A percentile compares a stretch with the other conserved stretches of the same genome.
Evolutionary conservation across 2,888 invertebrate species (phyloP).

Genomic region (Mylabris sibirica): DNA sequence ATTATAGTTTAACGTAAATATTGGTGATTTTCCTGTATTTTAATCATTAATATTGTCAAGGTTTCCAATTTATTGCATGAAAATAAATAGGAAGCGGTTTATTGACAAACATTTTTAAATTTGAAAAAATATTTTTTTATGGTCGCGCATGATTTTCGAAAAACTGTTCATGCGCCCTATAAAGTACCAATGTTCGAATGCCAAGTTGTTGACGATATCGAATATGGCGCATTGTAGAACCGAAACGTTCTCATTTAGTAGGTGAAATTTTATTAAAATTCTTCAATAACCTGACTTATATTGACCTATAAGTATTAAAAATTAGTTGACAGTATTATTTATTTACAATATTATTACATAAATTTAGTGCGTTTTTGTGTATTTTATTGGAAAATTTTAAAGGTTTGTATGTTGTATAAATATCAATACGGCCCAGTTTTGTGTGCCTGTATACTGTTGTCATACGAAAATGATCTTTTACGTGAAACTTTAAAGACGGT

Average conservation of each 20-base stretch:
- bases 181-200: slow-evolving; percentile 3
- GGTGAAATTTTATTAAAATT: slow-evolving; percentile 25
- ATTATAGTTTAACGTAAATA: background rate
- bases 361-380: slow-evolving; percentile 26
- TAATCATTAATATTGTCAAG: background rate
- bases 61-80: background rate
- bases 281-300: slow-evolving; percentile 22
- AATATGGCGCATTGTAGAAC: slow-evolving; percentile 44
- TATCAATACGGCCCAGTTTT: slow-evolving; percentile 61
- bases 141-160: background rate
- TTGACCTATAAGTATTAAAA: slow-evolving; percentile 19
- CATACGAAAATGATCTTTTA: slow-evolving; percentile 60
- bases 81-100: background rate
- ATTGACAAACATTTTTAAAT: slow-evolving; percentile 19
- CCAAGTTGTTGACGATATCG: slow-evolving; percentile 31
- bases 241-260: slow-evolving; percentile 41
- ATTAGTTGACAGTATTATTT: slow-evolving; percentile 22
- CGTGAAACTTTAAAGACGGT: slow-evolving; percentile 57
- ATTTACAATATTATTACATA: slow-evolving; percentile 20
- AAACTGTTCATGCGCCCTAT: background rate
- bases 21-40: background rate
- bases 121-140: slow-evolving; percentile 16
- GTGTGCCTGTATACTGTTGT: slow-evolving; percentile 51
- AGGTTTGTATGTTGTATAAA: slow-evolving; percentile 53
- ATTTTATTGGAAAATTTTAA: slow-evolving; percentile 50